Evolutionary conservation across 2,888 invertebrate species (phyloP).

Genomic region (Synergus gifuensis): DNA sequence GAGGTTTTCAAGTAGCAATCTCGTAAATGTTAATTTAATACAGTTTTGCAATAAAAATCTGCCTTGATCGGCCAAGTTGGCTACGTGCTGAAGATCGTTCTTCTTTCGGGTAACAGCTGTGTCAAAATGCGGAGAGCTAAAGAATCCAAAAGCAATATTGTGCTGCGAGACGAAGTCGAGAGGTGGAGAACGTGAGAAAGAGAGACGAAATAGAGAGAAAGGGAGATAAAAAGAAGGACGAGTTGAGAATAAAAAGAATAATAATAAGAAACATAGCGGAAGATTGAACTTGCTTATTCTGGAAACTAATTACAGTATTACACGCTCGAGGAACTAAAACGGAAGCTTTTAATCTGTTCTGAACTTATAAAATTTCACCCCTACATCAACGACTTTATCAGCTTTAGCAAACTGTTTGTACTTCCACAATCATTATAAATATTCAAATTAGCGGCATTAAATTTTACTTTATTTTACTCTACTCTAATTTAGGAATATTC

Average conservation of each 20-base stretch:
- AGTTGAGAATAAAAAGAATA: slow-evolving; percentile 44
- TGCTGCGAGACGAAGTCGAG: slow-evolving; percentile 56
- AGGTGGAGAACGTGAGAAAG: slow-evolving; percentile 45
- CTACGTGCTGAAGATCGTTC: slow-evolving; percentile 55
- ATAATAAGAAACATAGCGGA: slow-evolving; percentile 36
- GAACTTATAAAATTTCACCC: slow-evolving; percentile 38
- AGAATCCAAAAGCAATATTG: slow-evolving; percentile 73
- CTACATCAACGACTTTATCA: slow-evolving; percentile 28
- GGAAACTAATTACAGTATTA: slow-evolving; percentile 37
- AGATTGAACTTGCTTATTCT: slow-evolving; percentile 38
- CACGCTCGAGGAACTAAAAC: slow-evolving; percentile 41
- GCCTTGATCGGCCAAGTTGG: slow-evolving; percentile 44
- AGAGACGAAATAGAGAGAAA: slow-evolving; percentile 47
- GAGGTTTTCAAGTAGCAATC: background rate
- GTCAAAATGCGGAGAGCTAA: slow-evolving; percentile 66
- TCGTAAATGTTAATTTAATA: slow-evolving; percentile 24
- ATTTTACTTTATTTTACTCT: background rate
- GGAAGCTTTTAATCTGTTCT: slow-evolving; percentile 41
- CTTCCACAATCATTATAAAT: slow-evolving; percentile 30
- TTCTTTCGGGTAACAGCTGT: slow-evolving; percentile 69
- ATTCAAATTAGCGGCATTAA: slow-evolving; percentile 27
- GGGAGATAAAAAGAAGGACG: slow-evolving; percentile 45
- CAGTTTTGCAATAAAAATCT: slow-evolving; percentile 30
- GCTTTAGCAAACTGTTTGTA: slow-evolving; percentile 32
- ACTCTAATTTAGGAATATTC: too few relatives aligned